A percentile compares a stretch with the other conserved stretches of the same genome.
These are phyloP conservation scores for Drosophila tani DNA, from an alignment of 1,140 invertebrate genomes.

Conservation along the genomic window DNA sequence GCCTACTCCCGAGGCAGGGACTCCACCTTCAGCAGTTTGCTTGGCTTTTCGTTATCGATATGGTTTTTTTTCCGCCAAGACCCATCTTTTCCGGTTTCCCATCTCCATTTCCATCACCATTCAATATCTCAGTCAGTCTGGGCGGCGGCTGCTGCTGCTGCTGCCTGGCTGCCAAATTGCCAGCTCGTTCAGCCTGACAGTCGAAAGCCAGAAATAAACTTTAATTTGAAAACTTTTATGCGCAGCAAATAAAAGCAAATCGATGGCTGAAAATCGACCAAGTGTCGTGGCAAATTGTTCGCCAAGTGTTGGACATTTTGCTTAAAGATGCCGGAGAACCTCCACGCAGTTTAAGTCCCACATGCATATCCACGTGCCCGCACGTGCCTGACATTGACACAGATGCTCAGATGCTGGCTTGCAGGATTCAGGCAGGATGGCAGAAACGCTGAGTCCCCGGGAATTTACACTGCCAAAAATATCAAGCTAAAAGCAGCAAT, in stretches of 20 bases:
- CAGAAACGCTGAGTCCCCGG: slow-evolving; percentile 4
- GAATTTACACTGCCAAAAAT: slow-evolving; percentile 1
- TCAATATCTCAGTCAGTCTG: slow-evolving; percentile 21
- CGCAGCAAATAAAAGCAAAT: slow-evolving; percentile 58
- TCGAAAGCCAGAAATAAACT: slow-evolving; percentile 63
- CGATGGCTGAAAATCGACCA: slow-evolving; percentile 58
- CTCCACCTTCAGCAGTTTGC: slow-evolving; percentile 4
- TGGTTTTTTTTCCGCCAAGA: slow-evolving; percentile 9
- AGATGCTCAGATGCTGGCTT: slow-evolving; percentile 58
- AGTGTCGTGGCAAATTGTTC: slow-evolving; percentile 69
- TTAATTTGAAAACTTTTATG: slow-evolving; percentile 79
- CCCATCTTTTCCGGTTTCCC: not conserved
- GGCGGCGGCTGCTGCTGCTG: slow-evolving; percentile 11
- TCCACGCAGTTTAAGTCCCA: slow-evolving; percentile 48
- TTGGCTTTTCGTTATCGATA: slow-evolving; percentile 22
- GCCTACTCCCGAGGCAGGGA: slow-evolving; percentile 5
- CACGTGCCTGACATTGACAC: slow-evolving; percentile 81
- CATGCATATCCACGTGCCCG: slow-evolving; percentile 57
- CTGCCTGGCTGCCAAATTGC: slow-evolving; percentile 44
- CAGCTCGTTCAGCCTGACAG: slow-evolving; percentile 54
- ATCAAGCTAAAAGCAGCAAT: not conserved
- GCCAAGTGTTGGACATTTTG: slow-evolving; percentile 73
- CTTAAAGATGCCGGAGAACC: slow-evolving; percentile 62
- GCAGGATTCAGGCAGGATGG: slow-evolving; percentile 30
- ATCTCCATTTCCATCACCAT: slow-evolving; percentile 2